Evolutionary conservation across 2,797 vertebrate species (phyloP).

Genomic region (Aulostomus chinensis): DNA sequence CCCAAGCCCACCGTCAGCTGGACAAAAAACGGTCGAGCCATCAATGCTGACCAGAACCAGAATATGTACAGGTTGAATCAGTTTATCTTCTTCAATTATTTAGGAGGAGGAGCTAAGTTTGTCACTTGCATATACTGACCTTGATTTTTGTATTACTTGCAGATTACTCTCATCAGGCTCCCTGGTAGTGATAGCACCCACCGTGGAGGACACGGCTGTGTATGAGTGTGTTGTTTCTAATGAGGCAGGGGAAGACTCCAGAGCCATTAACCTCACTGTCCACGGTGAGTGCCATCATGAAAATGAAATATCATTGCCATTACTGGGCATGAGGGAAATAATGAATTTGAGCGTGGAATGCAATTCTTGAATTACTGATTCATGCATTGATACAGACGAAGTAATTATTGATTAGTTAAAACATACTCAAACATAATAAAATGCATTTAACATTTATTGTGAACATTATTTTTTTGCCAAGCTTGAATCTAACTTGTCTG

Average conservation of each 20-base stretch:
- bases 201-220: constrained; percentile 89
- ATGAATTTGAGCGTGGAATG: no score
- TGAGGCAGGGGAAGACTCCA: constrained; percentile 87
- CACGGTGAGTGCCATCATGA: constrained; percentile 80
- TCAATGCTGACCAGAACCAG: constrained; percentile 92
- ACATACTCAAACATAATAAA: no score
- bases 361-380: no score
- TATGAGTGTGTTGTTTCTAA: constrained; percentile 90
- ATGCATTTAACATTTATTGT: no score
- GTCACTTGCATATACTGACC: not conserved
- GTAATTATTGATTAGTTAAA: no score
- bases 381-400: no score
- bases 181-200: constrained; percentile 91
- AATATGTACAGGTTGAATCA: constrained; percentile 93
- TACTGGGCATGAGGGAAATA: no score
- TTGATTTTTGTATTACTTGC: constrained; percentile 12
- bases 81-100: constrained; percentile 68
- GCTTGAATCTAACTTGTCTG: no score
- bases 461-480: no score
- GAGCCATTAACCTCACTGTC: constrained; percentile 85
- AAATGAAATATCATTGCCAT: no score
- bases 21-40: constrained; percentile 85
- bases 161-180: constrained; percentile 95
- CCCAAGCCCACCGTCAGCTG: constrained; percentile 89
- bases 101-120: no score